Conservation (phyloP, 2,797 vertebrate genomes). For the Steatocranus sp. region DNA sequence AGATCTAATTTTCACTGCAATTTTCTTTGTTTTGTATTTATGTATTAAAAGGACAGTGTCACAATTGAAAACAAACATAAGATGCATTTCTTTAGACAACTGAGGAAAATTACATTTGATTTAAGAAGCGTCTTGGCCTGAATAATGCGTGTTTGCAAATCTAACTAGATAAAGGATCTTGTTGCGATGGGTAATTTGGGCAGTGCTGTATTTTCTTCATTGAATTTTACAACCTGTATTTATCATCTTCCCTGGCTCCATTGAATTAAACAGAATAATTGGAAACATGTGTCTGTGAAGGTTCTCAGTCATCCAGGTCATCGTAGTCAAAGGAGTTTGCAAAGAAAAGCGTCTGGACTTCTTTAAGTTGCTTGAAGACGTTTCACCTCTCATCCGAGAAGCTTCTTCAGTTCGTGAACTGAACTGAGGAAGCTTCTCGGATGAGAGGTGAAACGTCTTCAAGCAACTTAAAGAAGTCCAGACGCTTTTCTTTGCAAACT, state of each 20-base stretch:
- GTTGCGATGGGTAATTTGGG: not conserved
- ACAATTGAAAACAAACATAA: not conserved
- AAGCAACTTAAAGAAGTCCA: no score
- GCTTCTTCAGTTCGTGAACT: no score
- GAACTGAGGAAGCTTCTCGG: no score
- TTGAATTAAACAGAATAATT: constrained; percentile 50
- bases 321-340: no score
- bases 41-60: not conserved
- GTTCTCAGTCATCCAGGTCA: no score
- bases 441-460: no score
- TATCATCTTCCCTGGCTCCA: constrained; percentile 31
- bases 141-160: not conserved
- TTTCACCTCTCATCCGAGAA: no score
- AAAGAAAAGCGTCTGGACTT: no score
- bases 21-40: not conserved
- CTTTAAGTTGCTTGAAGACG: no score
- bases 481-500: no score
- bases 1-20: not conserved
- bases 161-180: not conserved
- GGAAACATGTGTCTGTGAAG: no score
- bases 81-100: not conserved
- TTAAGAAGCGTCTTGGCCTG: not conserved
- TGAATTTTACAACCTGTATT: constrained; percentile 36
- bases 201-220: constrained; percentile 31
- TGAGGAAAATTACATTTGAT: constrained; percentile 7